These are phyloP conservation scores for Tenthredo notha DNA, from an alignment of 2,888 invertebrate species.

Conservation along the genomic window DNA sequence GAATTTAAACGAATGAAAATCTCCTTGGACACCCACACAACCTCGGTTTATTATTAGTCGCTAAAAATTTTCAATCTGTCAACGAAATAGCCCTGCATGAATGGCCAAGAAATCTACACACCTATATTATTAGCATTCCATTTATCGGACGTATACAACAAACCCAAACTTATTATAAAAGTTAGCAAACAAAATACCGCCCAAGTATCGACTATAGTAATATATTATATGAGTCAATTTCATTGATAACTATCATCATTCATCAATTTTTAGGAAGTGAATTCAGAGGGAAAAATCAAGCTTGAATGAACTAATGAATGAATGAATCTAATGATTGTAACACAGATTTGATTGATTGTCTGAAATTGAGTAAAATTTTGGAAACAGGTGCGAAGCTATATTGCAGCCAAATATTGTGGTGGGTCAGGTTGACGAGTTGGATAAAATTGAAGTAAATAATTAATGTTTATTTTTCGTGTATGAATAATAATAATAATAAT, in stretches of 20 bases:
- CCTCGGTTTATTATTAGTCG: slow-evolving; percentile 64
- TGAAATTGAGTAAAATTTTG: neutral
- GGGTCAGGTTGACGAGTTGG: neutral
- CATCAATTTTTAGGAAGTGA: neutral
- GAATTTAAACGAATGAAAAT: slow-evolving; percentile 63
- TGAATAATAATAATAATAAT: slow-evolving; percentile 5
- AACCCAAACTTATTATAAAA: neutral
- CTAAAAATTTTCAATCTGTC: slow-evolving; percentile 59
- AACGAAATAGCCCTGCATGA: slow-evolving; percentile 50
- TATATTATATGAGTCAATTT: neutral
- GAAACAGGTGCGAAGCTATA: neutral
- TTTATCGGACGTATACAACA: neutral
- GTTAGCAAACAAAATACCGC: neutral
- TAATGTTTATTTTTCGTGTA: neutral
- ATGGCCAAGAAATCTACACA: slow-evolving; percentile 18
- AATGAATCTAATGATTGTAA: neutral
- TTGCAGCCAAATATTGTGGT: neutral
- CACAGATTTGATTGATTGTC: neutral
- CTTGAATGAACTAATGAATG: neutral
- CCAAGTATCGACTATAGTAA: neutral
- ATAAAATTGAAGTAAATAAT: neutral
- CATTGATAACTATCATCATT: neutral
- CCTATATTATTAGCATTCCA: slow-evolving; percentile 3
- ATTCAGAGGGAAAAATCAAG: slow-evolving; percentile 2
- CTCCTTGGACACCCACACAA: slow-evolving; percentile 59